Conservation (phyloP, 2,113 vertebrate genomes). For the Harpagus bidentatus region DNA sequence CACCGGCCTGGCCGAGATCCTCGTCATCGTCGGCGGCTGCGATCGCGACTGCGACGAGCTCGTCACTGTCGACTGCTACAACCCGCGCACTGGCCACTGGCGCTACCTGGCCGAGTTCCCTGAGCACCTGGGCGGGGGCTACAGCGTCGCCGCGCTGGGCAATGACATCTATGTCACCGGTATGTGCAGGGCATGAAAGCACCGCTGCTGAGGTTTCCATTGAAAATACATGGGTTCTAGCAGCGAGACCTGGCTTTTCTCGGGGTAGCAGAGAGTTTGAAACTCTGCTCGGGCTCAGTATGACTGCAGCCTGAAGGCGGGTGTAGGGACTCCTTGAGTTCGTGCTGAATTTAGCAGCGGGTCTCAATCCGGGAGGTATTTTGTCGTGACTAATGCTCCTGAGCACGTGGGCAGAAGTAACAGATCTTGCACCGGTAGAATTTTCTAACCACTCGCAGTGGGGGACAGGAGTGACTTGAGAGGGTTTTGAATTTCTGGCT, state of each 20-base stretch:
- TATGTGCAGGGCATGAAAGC: neutral
- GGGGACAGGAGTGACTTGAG: neutral
- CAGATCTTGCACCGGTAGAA: neutral
- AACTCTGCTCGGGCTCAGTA: neutral
- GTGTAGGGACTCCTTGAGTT: neutral
- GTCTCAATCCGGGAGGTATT: neutral
- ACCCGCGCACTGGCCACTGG: conserved; percentile 95
- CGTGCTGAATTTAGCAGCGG: conserved; percentile 21
- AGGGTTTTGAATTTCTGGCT: neutral
- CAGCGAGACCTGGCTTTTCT: neutral
- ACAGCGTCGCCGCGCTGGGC: conserved; percentile 90
- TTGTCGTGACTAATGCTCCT: neutral
- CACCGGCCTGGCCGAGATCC: conserved; percentile 92
- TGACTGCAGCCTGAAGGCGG: neutral
- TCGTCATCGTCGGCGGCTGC: conserved; percentile 92
- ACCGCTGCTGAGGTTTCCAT: accelerated
- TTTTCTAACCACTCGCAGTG: neutral
- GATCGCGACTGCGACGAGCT: conserved; percentile 97
- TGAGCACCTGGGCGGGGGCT: conserved; percentile 93
- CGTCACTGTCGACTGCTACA: conserved; percentile 94
- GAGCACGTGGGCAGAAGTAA: neutral
- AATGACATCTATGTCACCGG: conserved; percentile 97
- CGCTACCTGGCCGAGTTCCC: conserved; percentile 95
- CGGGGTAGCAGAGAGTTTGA: neutral
- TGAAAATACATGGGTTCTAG: accelerated